Evolutionary conservation across 2,888 invertebrate genomes (phyloP).

Genomic region (Philaethria dido): DNA sequence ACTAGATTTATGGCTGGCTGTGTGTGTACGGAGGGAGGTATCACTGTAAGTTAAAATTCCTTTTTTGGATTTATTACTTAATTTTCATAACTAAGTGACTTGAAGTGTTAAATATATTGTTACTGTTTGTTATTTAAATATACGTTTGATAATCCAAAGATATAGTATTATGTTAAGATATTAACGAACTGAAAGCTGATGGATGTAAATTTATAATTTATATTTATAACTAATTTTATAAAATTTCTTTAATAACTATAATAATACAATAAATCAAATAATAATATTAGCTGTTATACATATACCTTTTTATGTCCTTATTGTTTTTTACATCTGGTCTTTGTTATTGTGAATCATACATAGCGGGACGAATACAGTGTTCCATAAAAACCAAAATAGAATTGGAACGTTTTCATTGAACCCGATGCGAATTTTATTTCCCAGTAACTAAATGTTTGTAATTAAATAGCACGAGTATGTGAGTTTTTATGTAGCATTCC

Average conservation of each 20-base stretch:
- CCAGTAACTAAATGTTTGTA: slow-evolving; percentile 31
- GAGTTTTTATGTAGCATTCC: background rate
- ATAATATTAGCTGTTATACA: background rate
- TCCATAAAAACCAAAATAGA: slow-evolving; percentile 54
- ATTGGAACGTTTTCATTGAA: slow-evolving; percentile 44
- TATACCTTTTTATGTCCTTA: background rate
- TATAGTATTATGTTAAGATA: too few species aligned
- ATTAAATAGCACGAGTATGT: slow-evolving; percentile 8
- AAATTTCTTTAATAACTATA: background rate
- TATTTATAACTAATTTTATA: too few species aligned
- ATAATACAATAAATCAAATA: background rate
- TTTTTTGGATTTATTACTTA: too few species aligned
- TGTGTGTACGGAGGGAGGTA: too few species aligned
- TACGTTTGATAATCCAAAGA: too few species aligned
- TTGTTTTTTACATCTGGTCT: slow-evolving; percentile 35
- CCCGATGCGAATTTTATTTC: slow-evolving; percentile 45
- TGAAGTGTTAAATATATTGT: too few species aligned
- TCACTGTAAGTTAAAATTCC: too few species aligned
- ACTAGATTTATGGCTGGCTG: too few species aligned
- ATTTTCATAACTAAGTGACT: too few species aligned
- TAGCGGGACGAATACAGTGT: slow-evolving; percentile 44
- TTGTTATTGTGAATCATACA: slow-evolving; percentile 47
- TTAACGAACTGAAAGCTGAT: too few species aligned
- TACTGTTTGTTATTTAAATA: too few species aligned
- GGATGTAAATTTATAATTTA: too few species aligned